Conservation (phyloP, 2,113 vertebrate species). For the Chauna torquata region DNA sequence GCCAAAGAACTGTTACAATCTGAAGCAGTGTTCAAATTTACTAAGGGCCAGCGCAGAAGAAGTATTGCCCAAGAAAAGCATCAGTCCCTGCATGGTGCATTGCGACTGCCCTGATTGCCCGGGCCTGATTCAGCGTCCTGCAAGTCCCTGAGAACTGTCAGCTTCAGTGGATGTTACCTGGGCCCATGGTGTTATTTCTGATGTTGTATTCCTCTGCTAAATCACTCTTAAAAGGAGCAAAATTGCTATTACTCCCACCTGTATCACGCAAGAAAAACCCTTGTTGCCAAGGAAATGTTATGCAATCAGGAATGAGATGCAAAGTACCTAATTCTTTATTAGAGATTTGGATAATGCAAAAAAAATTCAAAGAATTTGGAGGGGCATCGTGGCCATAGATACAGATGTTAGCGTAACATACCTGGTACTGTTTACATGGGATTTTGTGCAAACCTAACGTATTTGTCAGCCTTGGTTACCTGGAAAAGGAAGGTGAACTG, state of each 20-base stretch:
- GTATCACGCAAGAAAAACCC: not conserved
- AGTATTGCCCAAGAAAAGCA: fast-evolving
- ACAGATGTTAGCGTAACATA: not conserved
- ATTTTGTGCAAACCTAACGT: not conserved
- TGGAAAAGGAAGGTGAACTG: not conserved
- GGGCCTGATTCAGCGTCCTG: not conserved
- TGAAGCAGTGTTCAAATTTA: not conserved
- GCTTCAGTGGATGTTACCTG: not conserved
- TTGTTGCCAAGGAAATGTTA: slow-evolving; percentile 29
- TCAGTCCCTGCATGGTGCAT: not conserved
- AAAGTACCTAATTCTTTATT: not conserved
- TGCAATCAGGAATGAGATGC: not conserved
- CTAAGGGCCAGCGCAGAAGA: not conserved
- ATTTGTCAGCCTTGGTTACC: not conserved
- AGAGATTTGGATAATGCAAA: not conserved
- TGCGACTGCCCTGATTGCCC: not conserved
- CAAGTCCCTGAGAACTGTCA: not conserved
- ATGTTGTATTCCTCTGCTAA: not conserved
- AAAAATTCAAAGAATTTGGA: not conserved
- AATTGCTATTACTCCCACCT: not conserved
- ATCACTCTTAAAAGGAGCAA: not conserved
- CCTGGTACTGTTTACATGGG: not conserved
- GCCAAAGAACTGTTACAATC: not conserved
- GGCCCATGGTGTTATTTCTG: not conserved
- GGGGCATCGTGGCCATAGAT: not conserved